Percentiles rank a stretch among this genome's conserved stretches.
Evolutionary conservation across 2,113 vertebrate genomes (phyloP).

Genomic region (Myotis lucifugus): DNA sequence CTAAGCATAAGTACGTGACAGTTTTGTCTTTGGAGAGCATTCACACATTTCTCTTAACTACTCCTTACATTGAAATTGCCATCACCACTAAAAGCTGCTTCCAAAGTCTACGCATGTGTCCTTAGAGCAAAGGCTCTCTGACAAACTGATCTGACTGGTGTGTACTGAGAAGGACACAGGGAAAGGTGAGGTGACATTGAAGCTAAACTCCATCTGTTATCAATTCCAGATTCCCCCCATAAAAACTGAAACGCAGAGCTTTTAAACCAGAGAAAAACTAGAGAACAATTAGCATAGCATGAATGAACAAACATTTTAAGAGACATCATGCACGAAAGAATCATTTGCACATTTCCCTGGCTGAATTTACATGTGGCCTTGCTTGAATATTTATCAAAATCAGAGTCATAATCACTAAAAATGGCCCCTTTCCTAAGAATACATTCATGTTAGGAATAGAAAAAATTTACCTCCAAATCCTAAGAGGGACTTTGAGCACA

Average conservation of each 20-base stretch:
- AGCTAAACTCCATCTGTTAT: not conserved
- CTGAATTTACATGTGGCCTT: not conserved
- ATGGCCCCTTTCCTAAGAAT: not conserved
- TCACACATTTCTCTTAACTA: conserved; percentile 47
- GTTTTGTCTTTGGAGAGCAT: conserved; percentile 42
- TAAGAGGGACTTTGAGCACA: conserved; percentile 75
- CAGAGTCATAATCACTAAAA: not conserved
- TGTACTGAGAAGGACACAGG: not conserved
- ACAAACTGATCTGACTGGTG: not conserved
- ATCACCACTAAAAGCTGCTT: conserved; percentile 45
- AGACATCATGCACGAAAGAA: not conserved
- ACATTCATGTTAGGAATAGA: not conserved
- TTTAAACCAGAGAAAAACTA: conserved; percentile 20
- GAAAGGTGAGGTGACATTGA: conserved; percentile 34
- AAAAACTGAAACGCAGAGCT: not conserved
- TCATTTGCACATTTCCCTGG: not conserved
- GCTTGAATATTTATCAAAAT: conserved; percentile 5
- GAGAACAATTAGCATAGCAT: not conserved
- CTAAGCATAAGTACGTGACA: not conserved
- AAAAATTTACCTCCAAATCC: conserved; percentile 74
- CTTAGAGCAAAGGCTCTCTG: conserved; percentile 23
- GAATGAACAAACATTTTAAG: not conserved
- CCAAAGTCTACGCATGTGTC: not conserved
- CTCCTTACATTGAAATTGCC: conserved; percentile 53
- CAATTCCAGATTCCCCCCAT: not conserved